Conservation (phyloP, 2,113 vertebrate genomes). For the Cheirogaleus medius region DNA sequence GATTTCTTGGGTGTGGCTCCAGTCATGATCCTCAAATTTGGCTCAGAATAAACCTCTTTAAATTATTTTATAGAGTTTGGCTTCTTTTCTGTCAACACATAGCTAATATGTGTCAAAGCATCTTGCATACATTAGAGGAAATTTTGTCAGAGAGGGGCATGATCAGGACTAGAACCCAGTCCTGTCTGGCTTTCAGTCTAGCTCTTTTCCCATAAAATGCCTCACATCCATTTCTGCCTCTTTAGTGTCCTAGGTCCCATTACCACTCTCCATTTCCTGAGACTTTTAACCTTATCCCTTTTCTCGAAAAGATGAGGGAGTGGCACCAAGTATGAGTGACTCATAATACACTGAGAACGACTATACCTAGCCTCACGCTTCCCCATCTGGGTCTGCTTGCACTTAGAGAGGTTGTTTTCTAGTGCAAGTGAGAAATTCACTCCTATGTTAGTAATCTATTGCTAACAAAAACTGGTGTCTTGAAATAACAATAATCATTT, state of each 20-base stretch:
- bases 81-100: too few relatives aligned
- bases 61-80: too few relatives aligned
- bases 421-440: background rate
- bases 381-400: background rate
- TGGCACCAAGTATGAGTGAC: background rate
- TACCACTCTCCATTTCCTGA: background rate
- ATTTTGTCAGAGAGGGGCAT: background rate
- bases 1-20: too few relatives aligned
- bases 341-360: conserved; percentile 45
- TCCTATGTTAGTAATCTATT: background rate
- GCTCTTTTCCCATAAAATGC: background rate
- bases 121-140: background rate
- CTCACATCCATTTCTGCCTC: background rate
- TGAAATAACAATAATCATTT: background rate
- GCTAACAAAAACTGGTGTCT: background rate
- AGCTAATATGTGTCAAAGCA: background rate
- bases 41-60: too few relatives aligned
- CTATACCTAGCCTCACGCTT: background rate
- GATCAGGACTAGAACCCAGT: background rate
- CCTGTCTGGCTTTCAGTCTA: background rate
- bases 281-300: background rate
- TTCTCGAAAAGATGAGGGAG: background rate
- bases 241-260: background rate
- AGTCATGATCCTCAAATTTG: too few relatives aligned
- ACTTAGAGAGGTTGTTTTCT: background rate